A percentile compares a stretch with the other conserved stretches of the same genome.
Evolutionary conservation across 2,113 vertebrate genomes (phyloP).

Genomic region (Catharus bicknelli): DNA sequence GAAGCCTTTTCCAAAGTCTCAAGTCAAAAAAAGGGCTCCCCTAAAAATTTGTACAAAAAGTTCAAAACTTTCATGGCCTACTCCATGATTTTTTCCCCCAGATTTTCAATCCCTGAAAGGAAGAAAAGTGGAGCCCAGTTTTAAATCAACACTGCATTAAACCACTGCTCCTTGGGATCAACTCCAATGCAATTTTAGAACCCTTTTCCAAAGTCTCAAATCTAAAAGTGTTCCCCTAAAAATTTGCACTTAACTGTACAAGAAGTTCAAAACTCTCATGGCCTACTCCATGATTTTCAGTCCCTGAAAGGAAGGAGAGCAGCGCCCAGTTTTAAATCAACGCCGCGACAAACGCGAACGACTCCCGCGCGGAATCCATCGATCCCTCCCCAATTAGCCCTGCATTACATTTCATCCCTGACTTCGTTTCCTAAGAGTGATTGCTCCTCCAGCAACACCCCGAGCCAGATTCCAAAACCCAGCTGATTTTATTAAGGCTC

Average conservation of each 20-base stretch:
- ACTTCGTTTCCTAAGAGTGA: conserved; percentile 69
- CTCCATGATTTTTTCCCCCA: background rate
- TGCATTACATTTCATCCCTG: conserved; percentile 62
- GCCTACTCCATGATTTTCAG: no score
- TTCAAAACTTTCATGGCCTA: no score
- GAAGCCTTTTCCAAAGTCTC: no score
- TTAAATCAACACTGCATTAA: background rate
- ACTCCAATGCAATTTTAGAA: no score
- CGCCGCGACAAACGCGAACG: background rate
- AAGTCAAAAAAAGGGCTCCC: no score
- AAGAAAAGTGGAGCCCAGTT: background rate
- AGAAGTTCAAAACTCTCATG: no score
- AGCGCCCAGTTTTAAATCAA: no score
- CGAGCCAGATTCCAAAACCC: conserved; percentile 73
- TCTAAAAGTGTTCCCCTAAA: no score
- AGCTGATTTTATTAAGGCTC: conserved; percentile 75
- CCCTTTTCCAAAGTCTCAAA: no score
- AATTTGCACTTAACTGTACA: no score
- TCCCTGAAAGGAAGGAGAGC: no score
- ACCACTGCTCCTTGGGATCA: background rate
- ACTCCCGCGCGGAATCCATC: conserved; percentile 53
- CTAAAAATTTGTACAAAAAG: no score
- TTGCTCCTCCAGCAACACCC: conserved; percentile 63
- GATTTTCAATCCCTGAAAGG: background rate
- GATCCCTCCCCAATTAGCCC: conserved; percentile 69